Percentiles rank a stretch among this genome's conserved stretches.
These are phyloP conservation scores for Malthinus seriepunctatus DNA, from an alignment of 2,888 invertebrate genomes.

Conservation along the genomic window DNA sequence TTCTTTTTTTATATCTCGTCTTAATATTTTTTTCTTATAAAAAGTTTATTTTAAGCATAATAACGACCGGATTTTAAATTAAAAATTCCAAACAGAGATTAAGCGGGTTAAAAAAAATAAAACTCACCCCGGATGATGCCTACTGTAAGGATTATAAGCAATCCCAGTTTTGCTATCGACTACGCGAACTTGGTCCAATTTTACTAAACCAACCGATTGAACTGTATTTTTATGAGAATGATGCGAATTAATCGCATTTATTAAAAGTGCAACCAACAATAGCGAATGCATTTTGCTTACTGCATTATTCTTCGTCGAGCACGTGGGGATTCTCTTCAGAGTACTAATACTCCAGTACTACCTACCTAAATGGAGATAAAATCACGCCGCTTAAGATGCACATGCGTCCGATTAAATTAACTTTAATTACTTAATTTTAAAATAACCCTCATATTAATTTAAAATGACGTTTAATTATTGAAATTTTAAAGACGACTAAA, in stretches of 20 bases:
- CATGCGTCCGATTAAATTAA: too few relatives aligned
- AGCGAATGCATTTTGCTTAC: slow-evolving; percentile 36
- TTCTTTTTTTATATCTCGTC: too few relatives aligned
- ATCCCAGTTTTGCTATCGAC: slow-evolving; percentile 6
- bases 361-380: not conserved
- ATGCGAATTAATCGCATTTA: slow-evolving; percentile 23
- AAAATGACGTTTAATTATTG: too few relatives aligned
- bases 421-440: too few relatives aligned
- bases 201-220: not conserved
- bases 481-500: too few relatives aligned
- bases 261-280: slow-evolving; percentile 29
- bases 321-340: slow-evolving; percentile 17
- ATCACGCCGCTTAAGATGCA: not conserved
- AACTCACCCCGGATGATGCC: slow-evolving; percentile 12
- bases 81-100: not conserved
- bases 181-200: not conserved
- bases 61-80: not conserved
- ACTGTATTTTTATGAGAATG: slow-evolving; percentile 19
- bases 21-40: too few relatives aligned
- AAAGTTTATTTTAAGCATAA: not conserved
- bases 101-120: not conserved
- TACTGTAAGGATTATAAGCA: slow-evolving; percentile 10
- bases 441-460: too few relatives aligned
- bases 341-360: too few relatives aligned
- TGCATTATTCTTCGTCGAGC: slow-evolving; percentile 19